These are phyloP conservation scores for Drosophila maculinotata DNA, from an alignment of 2,888 invertebrate genomes.

Conservation along the genomic window DNA sequence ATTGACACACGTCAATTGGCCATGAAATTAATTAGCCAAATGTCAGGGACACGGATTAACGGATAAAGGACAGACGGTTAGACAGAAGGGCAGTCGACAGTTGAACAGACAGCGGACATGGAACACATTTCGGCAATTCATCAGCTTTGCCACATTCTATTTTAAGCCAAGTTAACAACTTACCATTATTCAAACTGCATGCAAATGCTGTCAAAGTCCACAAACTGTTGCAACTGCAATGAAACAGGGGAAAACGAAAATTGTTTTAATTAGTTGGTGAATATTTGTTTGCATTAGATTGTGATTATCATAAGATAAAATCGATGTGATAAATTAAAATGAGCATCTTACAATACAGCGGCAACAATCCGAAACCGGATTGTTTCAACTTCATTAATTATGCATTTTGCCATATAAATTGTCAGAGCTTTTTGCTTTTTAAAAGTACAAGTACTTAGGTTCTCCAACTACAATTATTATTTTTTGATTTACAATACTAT, in stretches of 20 bases:
- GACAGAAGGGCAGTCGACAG: background rate
- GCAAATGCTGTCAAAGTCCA: constrained; percentile 38
- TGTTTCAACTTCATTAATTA: too few species aligned
- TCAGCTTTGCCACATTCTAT: background rate
- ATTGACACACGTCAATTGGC: constrained; percentile 68
- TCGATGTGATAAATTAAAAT: too few species aligned
- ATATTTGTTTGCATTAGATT: too few species aligned
- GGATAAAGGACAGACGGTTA: background rate
- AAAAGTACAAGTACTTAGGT: too few species aligned
- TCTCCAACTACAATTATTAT: too few species aligned
- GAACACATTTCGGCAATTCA: constrained; percentile 10
- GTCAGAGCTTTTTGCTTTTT: too few species aligned
- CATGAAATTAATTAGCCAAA: constrained; percentile 46
- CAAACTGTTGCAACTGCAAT: constrained; percentile 49
- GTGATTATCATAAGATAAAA: too few species aligned
- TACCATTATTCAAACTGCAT: constrained; percentile 63
- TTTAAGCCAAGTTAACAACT: constrained; percentile 34
- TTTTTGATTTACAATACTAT: too few species aligned
- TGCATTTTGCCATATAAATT: too few species aligned
- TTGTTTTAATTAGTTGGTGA: background rate
- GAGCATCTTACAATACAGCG: too few species aligned
- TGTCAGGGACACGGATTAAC: constrained; percentile 17
- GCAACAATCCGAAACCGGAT: too few species aligned
- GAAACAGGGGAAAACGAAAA: constrained; percentile 1
- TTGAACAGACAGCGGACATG: background rate